Evolutionary conservation across 2,888 invertebrate genomes (phyloP), one percentile per base, ranked within the genome.

Genomic region (Deilephila elpenor): DNA sequence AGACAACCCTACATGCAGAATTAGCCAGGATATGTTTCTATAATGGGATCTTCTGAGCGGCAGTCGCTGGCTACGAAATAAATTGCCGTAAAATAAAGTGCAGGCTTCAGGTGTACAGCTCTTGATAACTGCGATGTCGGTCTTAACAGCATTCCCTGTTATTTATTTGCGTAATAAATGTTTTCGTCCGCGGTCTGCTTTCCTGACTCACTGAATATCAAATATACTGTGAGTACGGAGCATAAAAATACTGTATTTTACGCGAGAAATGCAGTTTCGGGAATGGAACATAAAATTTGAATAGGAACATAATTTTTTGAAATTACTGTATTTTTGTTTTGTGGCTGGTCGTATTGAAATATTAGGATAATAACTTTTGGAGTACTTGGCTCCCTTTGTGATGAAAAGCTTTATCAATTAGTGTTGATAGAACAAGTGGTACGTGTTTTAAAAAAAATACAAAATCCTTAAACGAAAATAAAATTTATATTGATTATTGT

Each of bases 61-160:
- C 83, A 83, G 80, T 80, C 77, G 80, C 80, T 77, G 75, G 81
- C 76, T 78, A 78, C 82, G 83, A 86, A 88, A 87, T 86, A 89
- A 89, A 89, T 88, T 88, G 86, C 86, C 86, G 86, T 84, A 85
- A 89, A 89, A 88, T 87, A 87, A 86, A 73, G 72, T 59, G 44
- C 64, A 73, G 19, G 67, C 25, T 67, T 73, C 72, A 73, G 59
- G 61, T 73, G 72, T 67, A 73, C 67, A 64, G 72, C 59, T 72
- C 62, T 56, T 73, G 72, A 67, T 67, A 56, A 73, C 59, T 64
- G 25, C 32, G 72, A 73, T 59, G 67, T 73, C 37, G 64, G 59
- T 44, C 64, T 64, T 59, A 67, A 59, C 64, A 64, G 53, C 59
- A 67, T 67, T 67, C 51, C 25, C 67, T 59, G 25, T 73, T 56